phyloP scores from a whole-genome alignment of 2,797 vertebrate genomes.

The Aldrovandia affinis region DNA sequence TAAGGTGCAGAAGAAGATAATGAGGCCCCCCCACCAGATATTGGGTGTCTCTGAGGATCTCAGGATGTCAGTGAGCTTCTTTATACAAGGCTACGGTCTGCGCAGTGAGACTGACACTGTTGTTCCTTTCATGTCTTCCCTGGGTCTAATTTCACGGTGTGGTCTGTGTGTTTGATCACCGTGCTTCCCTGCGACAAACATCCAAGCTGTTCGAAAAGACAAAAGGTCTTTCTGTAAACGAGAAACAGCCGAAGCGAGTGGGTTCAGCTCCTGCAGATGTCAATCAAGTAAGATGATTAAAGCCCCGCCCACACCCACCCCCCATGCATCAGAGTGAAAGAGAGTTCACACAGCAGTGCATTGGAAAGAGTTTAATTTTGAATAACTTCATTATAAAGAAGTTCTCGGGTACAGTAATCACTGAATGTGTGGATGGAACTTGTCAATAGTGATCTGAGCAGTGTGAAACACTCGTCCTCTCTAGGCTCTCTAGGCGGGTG shows the following conservation, averaged over 20 bases:
- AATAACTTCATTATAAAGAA: background rate
- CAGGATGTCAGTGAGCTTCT: too few relatives aligned
- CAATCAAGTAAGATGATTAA: background rate
- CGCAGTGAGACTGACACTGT: background rate
- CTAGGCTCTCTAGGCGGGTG: background rate
- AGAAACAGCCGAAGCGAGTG: background rate
- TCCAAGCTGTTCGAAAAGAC: background rate
- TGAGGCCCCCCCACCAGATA: background rate
- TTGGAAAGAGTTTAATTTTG: background rate
- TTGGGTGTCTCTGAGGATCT: background rate
- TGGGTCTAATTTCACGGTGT: background rate
- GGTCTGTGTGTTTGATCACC: background rate
- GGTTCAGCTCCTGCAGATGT: background rate
- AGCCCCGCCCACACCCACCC: background rate
- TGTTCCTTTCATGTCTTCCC: background rate
- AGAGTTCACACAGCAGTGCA: background rate
- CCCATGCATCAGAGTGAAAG: background rate
- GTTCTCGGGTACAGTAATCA: background rate
- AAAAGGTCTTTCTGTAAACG: background rate
- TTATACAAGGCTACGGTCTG: background rate
- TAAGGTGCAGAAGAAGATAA: background rate
- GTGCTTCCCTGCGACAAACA: background rate
- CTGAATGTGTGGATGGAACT: background rate
- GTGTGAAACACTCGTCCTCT: background rate
- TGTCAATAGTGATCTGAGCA: background rate